phyloP scores from a whole-genome alignment of 2,113 vertebrate genomes.

The Phylloscopus trochiloides region DNA sequence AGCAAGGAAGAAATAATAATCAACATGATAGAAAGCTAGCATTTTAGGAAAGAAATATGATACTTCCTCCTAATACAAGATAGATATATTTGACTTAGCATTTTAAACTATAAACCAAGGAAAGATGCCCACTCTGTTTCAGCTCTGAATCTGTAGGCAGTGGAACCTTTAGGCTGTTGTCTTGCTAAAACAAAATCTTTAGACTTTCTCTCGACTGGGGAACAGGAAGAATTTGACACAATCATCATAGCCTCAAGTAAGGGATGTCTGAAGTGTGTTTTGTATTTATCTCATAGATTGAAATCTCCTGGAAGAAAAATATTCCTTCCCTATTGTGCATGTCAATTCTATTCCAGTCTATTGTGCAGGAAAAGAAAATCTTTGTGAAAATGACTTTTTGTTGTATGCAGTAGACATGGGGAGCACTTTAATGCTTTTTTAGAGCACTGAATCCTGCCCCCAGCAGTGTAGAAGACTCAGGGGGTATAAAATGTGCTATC shows the following conservation, averaged over 20 bases:
- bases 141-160: not conserved
- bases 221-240: not conserved
- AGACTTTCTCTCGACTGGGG: not conserved
- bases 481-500: not conserved
- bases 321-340: not conserved
- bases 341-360: not conserved
- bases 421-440: not conserved
- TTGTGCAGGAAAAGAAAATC: not conserved
- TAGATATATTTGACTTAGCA: not conserved
- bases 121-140: not conserved
- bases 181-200: not conserved
- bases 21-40: not conserved
- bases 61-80: not conserved
- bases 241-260: not conserved
- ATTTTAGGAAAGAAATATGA: not conserved
- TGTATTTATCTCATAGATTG: not conserved
- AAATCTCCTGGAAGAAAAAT: constrained; percentile 8
- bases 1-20: not conserved
- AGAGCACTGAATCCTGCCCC: not conserved
- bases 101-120: not conserved
- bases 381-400: not conserved
- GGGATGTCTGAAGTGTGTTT: not conserved
- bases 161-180: not conserved
- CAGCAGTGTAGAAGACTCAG: not conserved
- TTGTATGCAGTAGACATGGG: not conserved